Base-by-base conservation (phyloP, 1,140 invertebrate species). In the Rhagoletis zephyria region DNA sequence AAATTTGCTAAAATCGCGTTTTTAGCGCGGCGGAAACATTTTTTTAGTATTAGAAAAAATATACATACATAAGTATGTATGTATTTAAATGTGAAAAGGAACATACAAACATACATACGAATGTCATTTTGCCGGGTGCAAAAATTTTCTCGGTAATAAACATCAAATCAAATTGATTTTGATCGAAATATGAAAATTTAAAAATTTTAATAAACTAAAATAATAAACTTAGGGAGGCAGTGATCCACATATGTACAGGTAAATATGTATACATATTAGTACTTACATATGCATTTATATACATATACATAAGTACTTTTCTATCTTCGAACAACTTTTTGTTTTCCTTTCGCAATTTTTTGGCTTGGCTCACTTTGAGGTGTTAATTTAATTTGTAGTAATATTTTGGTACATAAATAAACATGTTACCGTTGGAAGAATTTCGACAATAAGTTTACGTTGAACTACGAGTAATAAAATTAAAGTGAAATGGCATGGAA, bases 391-490 rank as follows among this genome's bases (percentile, higher is more conserved):
- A 85, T 19, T 40, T 59, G n/a, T 16, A 85, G 45, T 59, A 42
- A 74, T 74, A 74, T 74, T 74, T 74, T 48, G 12, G 10, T 74
- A 16, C 6, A 74, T 45, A 74, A 74, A 74, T 74, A 74, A 74
- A 74, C 67, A 14, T 40, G 10, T 56, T 5, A 56, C 51, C 10
- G 51, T 56, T 56, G 51, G 12, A 3, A 48, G 42, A 74, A 74
- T 5, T 74, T n/a, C 3, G 5, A 30, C 67, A 14, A 0, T 48
- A 63, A 70, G 19, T 10, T 63, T 63, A 14, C 4, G 16, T 63
- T 16, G 61, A 7, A 56, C 51, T 30, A 30, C 30, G 30, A 30
- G 30, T 30, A 30, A 30, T 10, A 42, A 42, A 67, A 42, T 4
- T 10, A 67, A 67, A 40, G 40, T 9, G 40, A 67, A 67, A 67